phyloP scores from a whole-genome alignment of 2,113 vertebrate species.

The Saguinus imperator region DNA sequence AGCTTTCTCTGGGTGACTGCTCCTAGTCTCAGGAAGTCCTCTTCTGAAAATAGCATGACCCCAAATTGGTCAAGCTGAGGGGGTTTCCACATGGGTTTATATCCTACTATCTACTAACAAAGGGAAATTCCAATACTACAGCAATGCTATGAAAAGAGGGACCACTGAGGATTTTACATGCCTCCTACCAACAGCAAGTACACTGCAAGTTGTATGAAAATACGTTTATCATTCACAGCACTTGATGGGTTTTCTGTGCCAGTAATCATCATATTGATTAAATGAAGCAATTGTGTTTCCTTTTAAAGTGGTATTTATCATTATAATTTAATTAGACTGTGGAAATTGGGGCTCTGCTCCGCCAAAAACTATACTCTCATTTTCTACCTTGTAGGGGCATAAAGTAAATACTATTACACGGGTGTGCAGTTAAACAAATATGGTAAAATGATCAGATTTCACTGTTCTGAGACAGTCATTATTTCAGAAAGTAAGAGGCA shows the following conservation, averaged over 20 bases:
- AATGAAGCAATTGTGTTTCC: not conserved
- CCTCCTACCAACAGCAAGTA: not conserved
- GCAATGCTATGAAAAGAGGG: accelerated
- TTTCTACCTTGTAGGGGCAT: not conserved
- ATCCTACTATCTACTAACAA: not conserved
- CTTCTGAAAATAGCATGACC: not conserved
- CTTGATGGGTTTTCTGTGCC: not conserved
- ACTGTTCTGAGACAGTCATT: not conserved
- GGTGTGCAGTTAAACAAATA: not conserved
- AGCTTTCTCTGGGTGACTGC: not conserved
- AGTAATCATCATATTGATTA: not conserved
- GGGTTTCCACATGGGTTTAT: not conserved
- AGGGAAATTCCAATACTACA: not conserved
- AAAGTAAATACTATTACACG: not conserved
- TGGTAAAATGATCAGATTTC: not conserved
- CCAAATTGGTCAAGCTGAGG: not conserved
- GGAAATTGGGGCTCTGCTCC: not conserved
- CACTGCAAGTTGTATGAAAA: not conserved
- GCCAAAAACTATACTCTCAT: not conserved
- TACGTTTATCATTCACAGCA: not conserved
- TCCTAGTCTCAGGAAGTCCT: not conserved
- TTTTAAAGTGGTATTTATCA: not conserved
- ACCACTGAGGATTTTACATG: accelerated
- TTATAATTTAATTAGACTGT: conserved; percentile 3
- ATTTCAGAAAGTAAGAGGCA: not conserved